phyloP scores from a whole-genome alignment of 2,888 invertebrate genomes.

The Phengaris arion region DNA sequence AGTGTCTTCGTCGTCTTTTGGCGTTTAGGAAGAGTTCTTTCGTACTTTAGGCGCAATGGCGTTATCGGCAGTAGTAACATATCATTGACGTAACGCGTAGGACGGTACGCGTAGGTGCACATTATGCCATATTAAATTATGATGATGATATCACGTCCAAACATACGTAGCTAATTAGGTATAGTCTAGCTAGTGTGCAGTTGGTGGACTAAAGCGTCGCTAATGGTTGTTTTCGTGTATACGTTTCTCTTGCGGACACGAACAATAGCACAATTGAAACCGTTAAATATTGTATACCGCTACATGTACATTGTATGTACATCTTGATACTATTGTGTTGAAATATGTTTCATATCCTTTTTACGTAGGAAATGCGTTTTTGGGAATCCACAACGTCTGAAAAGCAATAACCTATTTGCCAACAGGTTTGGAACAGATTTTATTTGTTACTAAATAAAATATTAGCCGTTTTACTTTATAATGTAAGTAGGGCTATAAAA shows the following conservation, averaged over 20 bases:
- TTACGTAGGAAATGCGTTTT: too few species aligned
- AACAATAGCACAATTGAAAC: constrained; percentile 28
- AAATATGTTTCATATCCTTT: neutral
- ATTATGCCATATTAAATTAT: neutral
- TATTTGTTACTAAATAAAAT: too few species aligned
- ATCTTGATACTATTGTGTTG: constrained; percentile 1
- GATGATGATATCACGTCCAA: neutral
- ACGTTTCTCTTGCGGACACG: constrained; percentile 28
- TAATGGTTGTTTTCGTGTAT: constrained; percentile 23
- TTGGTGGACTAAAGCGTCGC: neutral
- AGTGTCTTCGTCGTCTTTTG: too few species aligned
- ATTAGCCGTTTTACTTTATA: too few species aligned
- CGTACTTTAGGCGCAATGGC: too few species aligned
- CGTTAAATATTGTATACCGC: constrained; percentile 19
- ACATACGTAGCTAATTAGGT: neutral
- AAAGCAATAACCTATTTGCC: too few species aligned
- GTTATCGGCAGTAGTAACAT: too few species aligned
- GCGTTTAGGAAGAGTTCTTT: too few species aligned
- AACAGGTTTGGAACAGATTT: too few species aligned
- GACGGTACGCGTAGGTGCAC: too few species aligned
- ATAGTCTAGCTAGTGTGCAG: neutral
- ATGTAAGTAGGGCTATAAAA: too few species aligned
- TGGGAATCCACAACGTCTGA: neutral
- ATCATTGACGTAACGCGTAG: too few species aligned
- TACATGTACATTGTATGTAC: neutral